Percentiles rank a stretch among this genome's conserved stretches.
Conservation (phyloP, 1,140 invertebrate species). For the Sycophaga agraensis region DNA sequence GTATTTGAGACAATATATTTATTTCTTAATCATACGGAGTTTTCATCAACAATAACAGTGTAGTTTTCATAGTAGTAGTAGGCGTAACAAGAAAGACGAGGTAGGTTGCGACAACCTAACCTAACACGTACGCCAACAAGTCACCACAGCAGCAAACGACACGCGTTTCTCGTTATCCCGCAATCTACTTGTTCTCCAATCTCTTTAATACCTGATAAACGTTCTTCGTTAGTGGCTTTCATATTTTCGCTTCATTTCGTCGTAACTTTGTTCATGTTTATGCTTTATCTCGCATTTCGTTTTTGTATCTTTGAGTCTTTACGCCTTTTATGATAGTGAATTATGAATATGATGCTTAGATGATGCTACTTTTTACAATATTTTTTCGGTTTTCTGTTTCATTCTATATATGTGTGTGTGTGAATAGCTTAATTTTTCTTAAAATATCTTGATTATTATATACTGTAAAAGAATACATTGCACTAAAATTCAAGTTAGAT, state of each 20-base stretch:
- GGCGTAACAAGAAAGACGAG: conserved; percentile 58
- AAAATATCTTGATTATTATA: neutral
- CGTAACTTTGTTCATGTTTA: neutral
- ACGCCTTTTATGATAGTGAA: conserved; percentile 5
- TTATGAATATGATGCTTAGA: conserved; percentile 17
- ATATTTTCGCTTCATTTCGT: neutral
- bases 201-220: neutral
- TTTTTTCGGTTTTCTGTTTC: neutral
- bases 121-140: conserved; percentile 56
- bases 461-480: neutral
- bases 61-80: conserved; percentile 45
- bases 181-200: neutral
- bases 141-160: conserved; percentile 31
- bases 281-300: neutral
- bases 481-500: neutral
- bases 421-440: neutral
- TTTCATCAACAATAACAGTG: conserved; percentile 59
- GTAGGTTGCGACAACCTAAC: conserved; percentile 55
- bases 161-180: conserved; percentile 3
- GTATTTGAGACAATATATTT: conserved; percentile 58
- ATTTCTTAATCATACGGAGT: conserved; percentile 58
- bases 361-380: conserved; percentile 21
- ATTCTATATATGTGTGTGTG: neutral
- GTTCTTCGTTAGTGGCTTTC: neutral
- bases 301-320: neutral